Evolutionary conservation across 2,888 invertebrate genomes (phyloP), one percentile per base, ranked within the genome.

Genomic region (Diogma glabrata): DNA sequence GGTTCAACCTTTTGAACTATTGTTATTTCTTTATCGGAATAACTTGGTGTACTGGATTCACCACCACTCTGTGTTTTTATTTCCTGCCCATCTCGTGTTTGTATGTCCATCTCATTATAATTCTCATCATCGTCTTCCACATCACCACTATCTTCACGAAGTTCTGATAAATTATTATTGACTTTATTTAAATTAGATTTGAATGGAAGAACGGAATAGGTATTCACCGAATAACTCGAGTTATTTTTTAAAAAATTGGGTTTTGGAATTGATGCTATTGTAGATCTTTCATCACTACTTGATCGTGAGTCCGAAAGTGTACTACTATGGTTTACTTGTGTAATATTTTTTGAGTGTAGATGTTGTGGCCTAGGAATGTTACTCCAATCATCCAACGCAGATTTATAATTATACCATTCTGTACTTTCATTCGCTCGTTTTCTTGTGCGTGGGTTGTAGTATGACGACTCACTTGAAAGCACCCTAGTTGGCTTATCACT

Each of bases 1-100:
- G 62, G 55, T 53, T 65, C 64, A 10, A 63, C 55, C 30, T 57
- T 55, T 7, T 57, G 54, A 17, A 28, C 17, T 28, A 40, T n/a
- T 48, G 12, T 49, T 3, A 17, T 50, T 24, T 47, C 49, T 14
- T 47, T 38, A 23, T 47, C 30, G 6, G 36, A 43, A 7, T n/a
- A 17, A 47, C 26, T 47, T 14, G n/a, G n/a, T n/a, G 43, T 43
- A 43, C 43, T 43, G 12, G n/a, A 14, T 7, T 6, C 43, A 22
- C 14, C 43, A 7, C 22, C 5, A 43, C n/a, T n/a, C n/a, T 20
- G n/a, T 43, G 14, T n/a, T n/a, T 5, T 43, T 14, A 23, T 14
- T 14, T 22, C 22, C 14, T 43, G 12, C 8, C 3, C 23, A 8
- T n/a, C 7, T 4, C 14, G 3, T 12, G 10, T 12, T 22, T 14